Evolutionary conservation across 92 coral and sea anemone species (phyloP), one percentile per base, ranked within the genome.

Genomic region (Porites cylindrica): DNA sequence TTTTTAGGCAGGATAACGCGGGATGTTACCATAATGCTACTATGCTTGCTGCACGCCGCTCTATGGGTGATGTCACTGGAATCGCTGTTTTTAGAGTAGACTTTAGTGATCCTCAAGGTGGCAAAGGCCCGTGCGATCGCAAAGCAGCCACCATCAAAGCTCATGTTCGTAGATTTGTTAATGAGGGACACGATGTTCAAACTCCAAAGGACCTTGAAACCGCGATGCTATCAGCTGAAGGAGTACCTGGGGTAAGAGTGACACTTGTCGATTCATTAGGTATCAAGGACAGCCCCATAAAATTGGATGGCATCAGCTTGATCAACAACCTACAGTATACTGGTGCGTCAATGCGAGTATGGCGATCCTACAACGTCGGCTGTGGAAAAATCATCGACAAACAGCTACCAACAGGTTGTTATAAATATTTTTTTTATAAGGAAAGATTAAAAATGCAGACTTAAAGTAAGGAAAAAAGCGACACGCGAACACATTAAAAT

Each of bases 21-120:
- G 86, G 91, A 43, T 87, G 86, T 72, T 87, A 87, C 65, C 91
- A 80, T 53, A 79, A 76, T 32, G 83, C 83, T 47, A 62, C 60
- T 66, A 26, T 71, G 23, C 76, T 85, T 47, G 65, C 77, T 54
- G 56, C 61, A 1, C 52, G 75, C 38, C 76, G 67, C 20, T 50
- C 54, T 6, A 68, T 51, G 5, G 83, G 80, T 10, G 79, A 87
- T 12, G 90, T 43, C 19, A 53, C 85, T 79, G 88, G 90, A 58
- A 86, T 87, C 24, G 78, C 77, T 54, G 81, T 90, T 56, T 72
- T 80, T 77, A 77, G 96, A 66, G 11, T 93, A 70, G 93, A 93
- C 85, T 88, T 91, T 81, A 80, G 91, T 47, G 93, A 93, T 72
- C 92, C 92, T 53, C 96, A 93, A 87, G 93, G 93, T 14, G 96